Base-by-base conservation (phyloP, 2,113 vertebrate species). In the Dicaeum eximium region DNA sequence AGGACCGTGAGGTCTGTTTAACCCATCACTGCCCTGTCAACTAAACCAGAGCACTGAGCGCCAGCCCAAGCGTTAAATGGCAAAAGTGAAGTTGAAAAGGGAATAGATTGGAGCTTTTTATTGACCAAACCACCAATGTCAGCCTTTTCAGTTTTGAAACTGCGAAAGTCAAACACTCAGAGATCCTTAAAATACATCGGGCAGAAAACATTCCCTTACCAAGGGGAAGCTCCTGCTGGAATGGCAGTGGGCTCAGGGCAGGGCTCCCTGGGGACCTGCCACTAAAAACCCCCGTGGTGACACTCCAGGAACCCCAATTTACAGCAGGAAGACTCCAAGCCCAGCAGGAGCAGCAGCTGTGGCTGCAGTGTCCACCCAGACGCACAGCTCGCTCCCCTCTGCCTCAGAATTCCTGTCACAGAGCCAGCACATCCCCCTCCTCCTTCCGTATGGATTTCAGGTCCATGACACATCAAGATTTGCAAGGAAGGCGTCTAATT, bases 161-260 rank as follows among this genome's bases (percentile, higher is more conserved):
- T 33, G 48, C 38, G 1, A 1, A 44, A 89, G 16, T 28, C 60
- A 77, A 73, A 57, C 10, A 31, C 27, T 30, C 2, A 0, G 33
- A 60, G 21, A 86, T 24, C 24, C 31, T 60, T 13, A 62, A 89
- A 69, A 17, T 2, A 27, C 0, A 20, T 22, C 1, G 0, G 33
- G 58, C 9, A 20, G 44, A 48, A 81, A 77, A 38, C 7, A 3
- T 38, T 42, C 28, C 24, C 44, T 18, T 27, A 1, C 18, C 6
- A 4, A 21, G 16, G 35, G 11, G 27, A 65, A 60, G 20, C 35
- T 7, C 9, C 44, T 12, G 10, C 18, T 5, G 20, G n/a, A 69
- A 16, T 0, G 1, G 30, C 10, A 5, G 66, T 0, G 0, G 67
- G 35, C 48, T 37, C 11, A 3, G 83, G 87, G 48, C 61, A 30